Base-by-base conservation (phyloP, 2,797 vertebrate genomes). In the Salmo trutta region DNA sequence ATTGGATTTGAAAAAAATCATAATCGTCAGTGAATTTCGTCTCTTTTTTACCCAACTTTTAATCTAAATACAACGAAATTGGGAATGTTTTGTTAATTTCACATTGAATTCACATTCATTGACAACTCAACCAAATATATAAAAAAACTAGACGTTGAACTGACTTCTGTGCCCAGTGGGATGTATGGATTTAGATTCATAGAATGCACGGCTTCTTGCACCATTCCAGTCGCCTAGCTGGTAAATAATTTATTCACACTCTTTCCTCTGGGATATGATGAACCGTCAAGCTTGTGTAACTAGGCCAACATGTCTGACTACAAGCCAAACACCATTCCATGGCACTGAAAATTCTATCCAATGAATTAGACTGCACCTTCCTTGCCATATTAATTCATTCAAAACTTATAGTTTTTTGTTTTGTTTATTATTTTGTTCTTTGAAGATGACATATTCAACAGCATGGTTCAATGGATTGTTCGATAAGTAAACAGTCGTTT, bases 261-360 rank as follows among this genome's bases (percentile, higher is more conserved):
- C 51, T 19, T 27, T 54, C 71, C 71, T 54, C 5, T 54, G 71
- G 51, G 71, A 73, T 56, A 10, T 31, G 24, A 53, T 56, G 71
- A 73, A 29, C 52, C 71, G 16, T 73, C 52, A 56, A 5, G 71
- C 71, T 17, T 52, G 67, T 10, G 27, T 53, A 73, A 73, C 71
- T 73, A 74, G 31, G 72, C 19, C 54, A 74, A 52, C 19, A n/a
- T 62, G 72, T 74, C 72, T 74, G 72, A 74, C 29, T 62, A 62
- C 29, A 59, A 59, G 29, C 3, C 54, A 74, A 36, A 59, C 72
- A 74, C 53, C 31, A 17, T 52, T 51, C n/a, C 29, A 33, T 41
- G 6, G 5, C 67, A 36, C 65, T 67, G 29, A 27, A 67, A 31
- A 17, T 16, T 24, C 10, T 27, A 64, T 24, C 24, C 8, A 64